A percentile compares a stretch with the other conserved stretches of the same genome.
These are phyloP conservation scores for Nineta flava DNA, from an alignment of 2,888 invertebrate species.

Conservation along the genomic window DNA sequence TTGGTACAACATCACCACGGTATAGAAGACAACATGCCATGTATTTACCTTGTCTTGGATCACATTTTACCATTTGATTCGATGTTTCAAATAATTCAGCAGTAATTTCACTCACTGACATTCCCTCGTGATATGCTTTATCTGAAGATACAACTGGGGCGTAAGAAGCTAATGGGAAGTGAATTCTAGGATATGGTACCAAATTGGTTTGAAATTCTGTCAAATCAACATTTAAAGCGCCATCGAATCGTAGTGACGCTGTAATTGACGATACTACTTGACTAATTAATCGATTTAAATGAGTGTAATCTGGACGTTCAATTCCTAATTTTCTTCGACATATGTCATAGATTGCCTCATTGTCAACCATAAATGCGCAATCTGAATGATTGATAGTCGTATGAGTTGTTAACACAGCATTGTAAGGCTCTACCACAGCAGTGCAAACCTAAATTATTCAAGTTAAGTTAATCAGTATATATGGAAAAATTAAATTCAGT, in stretches of 20 bases:
- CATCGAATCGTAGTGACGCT: slow-evolving; percentile 73
- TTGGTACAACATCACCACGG: slow-evolving; percentile 79
- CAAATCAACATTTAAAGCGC: slow-evolving; percentile 77
- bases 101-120: slow-evolving; percentile 69
- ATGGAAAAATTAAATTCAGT: background rate
- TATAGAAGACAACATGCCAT: slow-evolving; percentile 81
- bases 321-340: slow-evolving; percentile 73
- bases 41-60: slow-evolving; percentile 70
- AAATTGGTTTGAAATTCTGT: slow-evolving; percentile 86
- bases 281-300: slow-evolving; percentile 71
- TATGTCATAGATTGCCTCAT: slow-evolving; percentile 90
- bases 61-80: slow-evolving; percentile 84
- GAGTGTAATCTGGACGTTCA: slow-evolving; percentile 67
- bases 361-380: slow-evolving; percentile 90
- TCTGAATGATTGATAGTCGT: slow-evolving; percentile 75
- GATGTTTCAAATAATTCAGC: slow-evolving; percentile 76
- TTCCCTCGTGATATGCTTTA: slow-evolving; percentile 58
- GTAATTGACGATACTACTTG: slow-evolving; percentile 79
- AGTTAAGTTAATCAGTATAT: background rate
- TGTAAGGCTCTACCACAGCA: slow-evolving; percentile 89
- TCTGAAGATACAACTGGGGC: slow-evolving; percentile 57
- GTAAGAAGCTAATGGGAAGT: slow-evolving; percentile 64
- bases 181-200: slow-evolving; percentile 85
- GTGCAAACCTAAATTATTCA: slow-evolving; percentile 54
- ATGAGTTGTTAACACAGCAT: slow-evolving; percentile 81